These are phyloP conservation scores for Eristalis intricaria DNA, from an alignment of 2,888 invertebrate species.

Conservation along the genomic window DNA sequence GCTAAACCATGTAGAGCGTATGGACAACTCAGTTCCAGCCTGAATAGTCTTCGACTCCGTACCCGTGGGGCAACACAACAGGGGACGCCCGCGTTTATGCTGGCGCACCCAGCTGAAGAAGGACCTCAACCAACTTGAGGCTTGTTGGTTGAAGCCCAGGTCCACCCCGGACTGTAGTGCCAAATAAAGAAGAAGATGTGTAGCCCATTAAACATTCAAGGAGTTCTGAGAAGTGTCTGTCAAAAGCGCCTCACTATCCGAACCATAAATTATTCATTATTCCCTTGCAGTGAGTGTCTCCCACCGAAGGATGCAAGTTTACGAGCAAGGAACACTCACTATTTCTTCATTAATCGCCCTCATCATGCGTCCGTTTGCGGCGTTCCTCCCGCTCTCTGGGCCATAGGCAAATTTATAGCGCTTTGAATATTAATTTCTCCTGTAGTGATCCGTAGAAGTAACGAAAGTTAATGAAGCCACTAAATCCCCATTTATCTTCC, in stretches of 20 bases:
- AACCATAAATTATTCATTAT: neutral
- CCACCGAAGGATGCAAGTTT: neutral
- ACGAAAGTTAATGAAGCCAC: conserved; percentile 12
- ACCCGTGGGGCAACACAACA: too few species aligned
- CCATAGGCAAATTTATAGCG: neutral
- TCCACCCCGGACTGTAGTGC: too few species aligned
- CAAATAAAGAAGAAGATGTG: too few species aligned
- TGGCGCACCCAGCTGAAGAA: too few species aligned
- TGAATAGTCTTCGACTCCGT: too few species aligned
- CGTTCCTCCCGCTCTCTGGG: neutral
- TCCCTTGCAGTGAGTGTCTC: neutral
- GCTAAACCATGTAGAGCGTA: too few species aligned
- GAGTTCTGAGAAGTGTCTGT: neutral
- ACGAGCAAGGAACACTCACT: neutral
- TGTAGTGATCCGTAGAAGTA: neutral
- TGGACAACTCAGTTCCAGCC: too few species aligned
- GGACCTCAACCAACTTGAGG: too few species aligned
- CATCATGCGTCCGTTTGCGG: neutral
- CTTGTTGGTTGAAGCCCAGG: too few species aligned
- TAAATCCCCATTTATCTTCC: neutral
- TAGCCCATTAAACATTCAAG: neutral
- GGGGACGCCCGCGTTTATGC: too few species aligned
- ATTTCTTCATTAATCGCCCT: neutral
- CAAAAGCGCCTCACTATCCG: neutral
- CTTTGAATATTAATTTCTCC: conserved; percentile 5